Percentiles rank a stretch among this genome's conserved stretches.
Conservation (phyloP, 2,113 vertebrate genomes). For the Platanista minor region DNA sequence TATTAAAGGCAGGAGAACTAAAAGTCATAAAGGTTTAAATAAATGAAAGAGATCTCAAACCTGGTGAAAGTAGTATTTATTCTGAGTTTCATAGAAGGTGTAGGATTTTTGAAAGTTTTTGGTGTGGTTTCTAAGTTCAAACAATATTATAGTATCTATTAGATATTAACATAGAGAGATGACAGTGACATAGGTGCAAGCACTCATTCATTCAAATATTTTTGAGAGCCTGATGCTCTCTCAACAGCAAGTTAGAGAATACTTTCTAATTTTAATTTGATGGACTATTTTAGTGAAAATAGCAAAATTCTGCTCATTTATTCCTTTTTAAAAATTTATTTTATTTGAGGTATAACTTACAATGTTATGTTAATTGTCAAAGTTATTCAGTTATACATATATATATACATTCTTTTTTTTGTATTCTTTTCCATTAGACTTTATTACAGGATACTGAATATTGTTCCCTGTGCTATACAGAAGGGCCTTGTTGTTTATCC, state of each 20-base stretch:
- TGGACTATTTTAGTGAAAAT: background rate
- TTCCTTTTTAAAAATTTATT: background rate
- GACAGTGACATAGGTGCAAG: background rate
- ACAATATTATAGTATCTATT: background rate
- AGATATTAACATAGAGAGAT: background rate
- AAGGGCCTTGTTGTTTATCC: background rate
- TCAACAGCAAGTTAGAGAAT: background rate
- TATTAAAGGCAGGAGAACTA: background rate
- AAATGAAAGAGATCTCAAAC: conserved; percentile 2
- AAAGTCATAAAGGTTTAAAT: conserved; percentile 6
- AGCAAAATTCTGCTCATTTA: background rate
- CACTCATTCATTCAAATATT: background rate
- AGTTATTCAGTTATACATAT: background rate
- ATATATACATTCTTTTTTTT: background rate
- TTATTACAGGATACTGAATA: background rate
- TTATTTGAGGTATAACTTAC: background rate
- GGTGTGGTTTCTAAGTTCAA: background rate
- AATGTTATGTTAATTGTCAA: background rate
- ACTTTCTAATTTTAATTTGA: background rate
- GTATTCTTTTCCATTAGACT: background rate
- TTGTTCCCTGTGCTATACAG: background rate
- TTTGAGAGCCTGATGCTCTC: background rate
- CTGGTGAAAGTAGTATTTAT: background rate
- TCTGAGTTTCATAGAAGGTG: background rate
- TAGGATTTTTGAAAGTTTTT: conserved; percentile 12